Evolutionary conservation across 2,797 vertebrate genomes (phyloP).

Genomic region (Micrastur ruficollis): DNA sequence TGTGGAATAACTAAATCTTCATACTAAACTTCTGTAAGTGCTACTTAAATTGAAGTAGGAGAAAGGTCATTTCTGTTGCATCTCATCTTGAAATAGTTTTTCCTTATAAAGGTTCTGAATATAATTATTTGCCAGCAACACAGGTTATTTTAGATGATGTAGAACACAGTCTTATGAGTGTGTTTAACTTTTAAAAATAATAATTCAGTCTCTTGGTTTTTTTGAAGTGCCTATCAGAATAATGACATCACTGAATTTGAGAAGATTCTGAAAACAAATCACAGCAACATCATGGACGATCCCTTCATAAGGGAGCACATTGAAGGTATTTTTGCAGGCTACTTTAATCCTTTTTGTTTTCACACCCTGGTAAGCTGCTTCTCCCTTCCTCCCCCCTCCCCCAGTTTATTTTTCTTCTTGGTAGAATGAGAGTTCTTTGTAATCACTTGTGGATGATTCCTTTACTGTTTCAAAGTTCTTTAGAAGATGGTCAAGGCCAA

Average conservation of each 20-base stretch:
- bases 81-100: not conserved
- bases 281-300: conserved; percentile 99
- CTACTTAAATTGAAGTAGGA: not conserved
- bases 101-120: not conserved
- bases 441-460: not conserved
- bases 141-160: not conserved
- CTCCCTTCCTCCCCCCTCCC: no score
- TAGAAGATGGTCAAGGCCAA: not conserved
- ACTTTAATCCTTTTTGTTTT: not conserved
- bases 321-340: conserved; percentile 83
- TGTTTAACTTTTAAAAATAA: conserved; percentile 16
- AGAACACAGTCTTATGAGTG: not conserved
- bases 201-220: conserved; percentile 7
- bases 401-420: not conserved
- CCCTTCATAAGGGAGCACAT: conserved; percentile 99
- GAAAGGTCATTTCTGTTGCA: not conserved
- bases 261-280: conserved; percentile 99
- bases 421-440: not conserved
- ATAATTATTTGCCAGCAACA: not conserved
- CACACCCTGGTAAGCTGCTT: not conserved
- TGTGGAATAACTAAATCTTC: not conserved
- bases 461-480: not conserved
- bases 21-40: not conserved
- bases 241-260: conserved; percentile 99
- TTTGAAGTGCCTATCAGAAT: conserved; percentile 97